Percentiles rank a stretch among this genome's conserved stretches.
These are phyloP conservation scores for Chymomyza fuscimana DNA, from an alignment of 2,888 invertebrate genomes.

Conservation along the genomic window DNA sequence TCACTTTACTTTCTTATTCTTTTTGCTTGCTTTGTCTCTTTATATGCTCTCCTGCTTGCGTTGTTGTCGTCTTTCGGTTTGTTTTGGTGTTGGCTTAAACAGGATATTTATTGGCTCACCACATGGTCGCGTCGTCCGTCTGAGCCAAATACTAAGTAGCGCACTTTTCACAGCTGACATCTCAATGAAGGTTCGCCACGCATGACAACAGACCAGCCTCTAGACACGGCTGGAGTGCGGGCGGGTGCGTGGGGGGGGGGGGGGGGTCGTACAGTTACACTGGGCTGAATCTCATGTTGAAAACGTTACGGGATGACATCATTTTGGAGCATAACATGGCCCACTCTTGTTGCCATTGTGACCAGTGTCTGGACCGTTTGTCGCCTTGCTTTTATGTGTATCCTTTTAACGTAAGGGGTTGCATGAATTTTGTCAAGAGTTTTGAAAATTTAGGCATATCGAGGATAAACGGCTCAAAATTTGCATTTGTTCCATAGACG, in stretches of 20 bases:
- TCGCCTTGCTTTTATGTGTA: background rate
- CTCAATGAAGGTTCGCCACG: conserved; percentile 52
- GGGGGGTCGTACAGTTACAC: background rate
- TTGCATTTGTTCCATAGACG: no score
- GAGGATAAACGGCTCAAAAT: no score
- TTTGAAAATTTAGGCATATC: background rate
- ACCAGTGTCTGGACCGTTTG: background rate
- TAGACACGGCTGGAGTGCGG: background rate
- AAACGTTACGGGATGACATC: background rate
- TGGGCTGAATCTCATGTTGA: no score
- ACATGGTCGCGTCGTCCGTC: conserved; percentile 47
- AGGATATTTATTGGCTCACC: conserved; percentile 71
- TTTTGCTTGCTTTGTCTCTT: background rate
- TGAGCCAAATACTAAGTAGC: conserved; percentile 22
- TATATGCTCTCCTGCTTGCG: conserved; percentile 10
- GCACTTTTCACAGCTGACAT: conserved; percentile 72
- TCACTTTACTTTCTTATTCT: conserved; percentile 48
- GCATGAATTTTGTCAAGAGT: background rate
- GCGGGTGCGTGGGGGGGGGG: no score
- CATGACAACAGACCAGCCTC: conserved; percentile 33
- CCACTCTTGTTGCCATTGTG: background rate
- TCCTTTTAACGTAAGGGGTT: background rate
- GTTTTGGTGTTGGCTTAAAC: conserved; percentile 68
- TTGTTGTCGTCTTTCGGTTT: conserved; percentile 21
- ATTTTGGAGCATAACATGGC: background rate